Evolutionary conservation across 2,797 vertebrate species (phyloP).

Genomic region (Cygnus olor): DNA sequence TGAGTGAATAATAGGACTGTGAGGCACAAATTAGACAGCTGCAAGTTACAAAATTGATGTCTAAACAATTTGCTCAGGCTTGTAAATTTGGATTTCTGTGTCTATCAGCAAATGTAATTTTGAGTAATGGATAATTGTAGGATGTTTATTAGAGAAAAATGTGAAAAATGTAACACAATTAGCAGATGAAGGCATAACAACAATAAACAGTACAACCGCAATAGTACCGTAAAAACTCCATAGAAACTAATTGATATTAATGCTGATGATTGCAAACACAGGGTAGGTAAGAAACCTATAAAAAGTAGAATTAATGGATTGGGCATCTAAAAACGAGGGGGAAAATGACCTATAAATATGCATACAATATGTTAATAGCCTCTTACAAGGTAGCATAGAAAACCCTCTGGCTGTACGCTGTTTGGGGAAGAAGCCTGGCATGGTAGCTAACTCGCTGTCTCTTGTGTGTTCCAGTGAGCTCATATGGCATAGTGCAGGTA

Average conservation of each 20-base stretch:
- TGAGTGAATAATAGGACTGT: conserved; percentile 20
- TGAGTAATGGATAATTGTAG: conserved; percentile 49
- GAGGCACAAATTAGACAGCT: not conserved
- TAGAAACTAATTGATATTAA: conserved; percentile 49
- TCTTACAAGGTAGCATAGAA: not conserved
- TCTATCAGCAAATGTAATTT: conserved; percentile 47
- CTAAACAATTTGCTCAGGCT: conserved; percentile 30
- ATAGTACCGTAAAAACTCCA: not conserved
- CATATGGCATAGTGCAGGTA: conserved; percentile 29
- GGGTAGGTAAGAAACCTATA: conserved; percentile 22
- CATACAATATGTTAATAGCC: too few relatives aligned
- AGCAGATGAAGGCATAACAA: conserved; percentile 31
- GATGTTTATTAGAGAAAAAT: conserved; percentile 36
- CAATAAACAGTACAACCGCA: conserved; percentile 22
- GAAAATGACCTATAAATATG: conserved; percentile 30
- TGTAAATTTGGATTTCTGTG: conserved; percentile 35
- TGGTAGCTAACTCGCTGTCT: not conserved
- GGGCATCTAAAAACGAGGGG: not conserved
- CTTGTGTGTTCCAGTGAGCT: not conserved
- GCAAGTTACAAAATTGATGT: not conserved
- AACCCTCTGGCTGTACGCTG: not conserved
- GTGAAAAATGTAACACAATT: conserved; percentile 7
- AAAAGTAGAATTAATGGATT: conserved; percentile 38
- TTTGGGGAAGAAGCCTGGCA: not conserved
- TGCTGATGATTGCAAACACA: not conserved